These are phyloP conservation scores for Telmatochromis sp. DNA, from an alignment of 2,113 vertebrate species.

Conservation along the genomic window DNA sequence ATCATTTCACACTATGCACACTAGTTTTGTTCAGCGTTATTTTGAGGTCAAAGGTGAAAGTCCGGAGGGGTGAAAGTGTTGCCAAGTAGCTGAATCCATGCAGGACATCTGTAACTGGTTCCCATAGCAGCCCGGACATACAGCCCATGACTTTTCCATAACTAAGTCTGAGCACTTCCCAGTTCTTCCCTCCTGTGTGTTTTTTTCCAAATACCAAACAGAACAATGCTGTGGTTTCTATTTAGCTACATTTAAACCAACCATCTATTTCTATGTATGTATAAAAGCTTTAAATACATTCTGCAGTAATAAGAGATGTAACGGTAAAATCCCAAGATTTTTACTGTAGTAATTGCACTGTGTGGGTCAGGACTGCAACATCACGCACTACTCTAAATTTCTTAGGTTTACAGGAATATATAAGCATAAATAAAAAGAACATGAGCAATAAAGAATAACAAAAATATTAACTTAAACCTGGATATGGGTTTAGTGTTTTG, in stretches of 20 bases:
- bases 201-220: background rate
- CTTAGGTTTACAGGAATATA: background rate
- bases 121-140: background rate
- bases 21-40: background rate
- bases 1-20: background rate
- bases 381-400: background rate
- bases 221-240: background rate
- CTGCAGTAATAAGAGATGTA: background rate
- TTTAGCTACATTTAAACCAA: background rate
- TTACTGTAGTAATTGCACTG: background rate
- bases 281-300: background rate
- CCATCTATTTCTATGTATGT: background rate
- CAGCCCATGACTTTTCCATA: background rate
- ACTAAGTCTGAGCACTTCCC: background rate
- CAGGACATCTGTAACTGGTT: background rate
- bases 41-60: slow-evolving; percentile 32
- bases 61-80: background rate
- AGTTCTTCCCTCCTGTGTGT: background rate
- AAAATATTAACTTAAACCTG: background rate
- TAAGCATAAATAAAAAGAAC: slow-evolving; percentile 23
- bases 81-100: background rate
- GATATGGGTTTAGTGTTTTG: background rate
- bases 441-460: background rate
- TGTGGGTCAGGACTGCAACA: background rate
- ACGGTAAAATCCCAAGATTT: background rate